Conservation (phyloP, 2,797 vertebrate genomes). For the Taeniopygia guttata region DNA sequence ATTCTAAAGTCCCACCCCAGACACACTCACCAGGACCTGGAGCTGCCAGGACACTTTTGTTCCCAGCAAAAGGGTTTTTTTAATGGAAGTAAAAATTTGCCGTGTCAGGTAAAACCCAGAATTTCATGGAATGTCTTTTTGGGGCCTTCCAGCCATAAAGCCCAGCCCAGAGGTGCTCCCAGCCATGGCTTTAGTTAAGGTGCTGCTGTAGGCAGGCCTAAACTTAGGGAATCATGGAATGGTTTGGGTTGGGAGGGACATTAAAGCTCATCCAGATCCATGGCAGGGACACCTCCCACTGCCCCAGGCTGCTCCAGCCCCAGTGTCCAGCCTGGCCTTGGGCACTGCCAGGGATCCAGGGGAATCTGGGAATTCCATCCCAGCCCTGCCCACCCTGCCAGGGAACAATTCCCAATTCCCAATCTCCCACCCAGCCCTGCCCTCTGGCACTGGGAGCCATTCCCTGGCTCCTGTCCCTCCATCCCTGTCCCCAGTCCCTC, state of each 20-base stretch:
- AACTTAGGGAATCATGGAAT: not conserved
- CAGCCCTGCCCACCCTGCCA: not conserved
- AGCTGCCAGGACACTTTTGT: not conserved
- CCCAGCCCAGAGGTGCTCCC: not conserved
- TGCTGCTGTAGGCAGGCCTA: not conserved
- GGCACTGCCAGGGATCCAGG: not conserved
- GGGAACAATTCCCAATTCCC: not conserved
- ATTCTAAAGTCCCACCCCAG: not conserved
- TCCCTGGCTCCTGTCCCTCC: not conserved
- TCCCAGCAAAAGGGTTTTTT: not conserved
- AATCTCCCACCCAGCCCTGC: not conserved
- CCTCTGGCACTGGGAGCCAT: not conserved
- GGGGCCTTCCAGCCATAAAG: not conserved
- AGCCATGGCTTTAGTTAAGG: fast-evolving
- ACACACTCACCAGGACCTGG: not conserved
- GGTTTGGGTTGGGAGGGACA: not conserved
- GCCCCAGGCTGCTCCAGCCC: not conserved
- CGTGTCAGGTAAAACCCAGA: not conserved
- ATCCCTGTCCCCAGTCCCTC: not conserved
- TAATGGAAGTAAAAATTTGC: not conserved
- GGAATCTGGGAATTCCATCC: not conserved
- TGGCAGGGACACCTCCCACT: not conserved
- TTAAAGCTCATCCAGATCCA: not conserved
- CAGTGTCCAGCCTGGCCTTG: no score
- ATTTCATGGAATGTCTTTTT: not conserved